Evolutionary conservation across 2,113 vertebrate genomes (phyloP).

Genomic region (Clarias macrocephalus): DNA sequence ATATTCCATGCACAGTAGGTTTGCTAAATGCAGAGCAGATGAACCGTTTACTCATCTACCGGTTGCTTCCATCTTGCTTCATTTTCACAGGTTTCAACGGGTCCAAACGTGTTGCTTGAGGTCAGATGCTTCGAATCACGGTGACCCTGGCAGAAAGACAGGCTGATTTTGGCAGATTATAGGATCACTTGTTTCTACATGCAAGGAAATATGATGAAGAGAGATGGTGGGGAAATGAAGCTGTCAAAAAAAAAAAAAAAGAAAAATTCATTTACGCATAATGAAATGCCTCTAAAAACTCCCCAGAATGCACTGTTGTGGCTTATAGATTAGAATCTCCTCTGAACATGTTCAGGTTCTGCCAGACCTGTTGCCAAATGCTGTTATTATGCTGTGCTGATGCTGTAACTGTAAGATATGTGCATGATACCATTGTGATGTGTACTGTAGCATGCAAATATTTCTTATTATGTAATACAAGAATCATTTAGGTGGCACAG

Average conservation of each 20-base stretch:
- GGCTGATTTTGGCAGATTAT: conserved; percentile 12
- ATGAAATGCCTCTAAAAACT: not conserved
- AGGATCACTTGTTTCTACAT: conserved; percentile 16
- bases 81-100: conserved; percentile 21
- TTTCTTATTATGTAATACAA: not conserved
- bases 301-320: not conserved
- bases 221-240: not conserved
- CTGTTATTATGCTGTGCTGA: not conserved
- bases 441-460: not conserved
- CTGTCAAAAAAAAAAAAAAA: not conserved
- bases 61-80: not conserved
- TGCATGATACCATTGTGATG: not conserved
- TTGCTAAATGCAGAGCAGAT: conserved; percentile 2
- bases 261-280: not conserved
- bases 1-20: conserved; percentile 23
- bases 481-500: not conserved
- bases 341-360: not conserved
- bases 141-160: conserved; percentile 12
- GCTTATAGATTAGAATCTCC: not conserved
- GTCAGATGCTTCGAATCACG: conserved; percentile 23
- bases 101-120: conserved; percentile 36
- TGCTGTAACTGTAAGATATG: not conserved
- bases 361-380: not conserved
- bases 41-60: not conserved
- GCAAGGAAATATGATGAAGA: not conserved